Percentiles rank a stretch among this genome's conserved stretches.
phyloP scores from a whole-genome alignment of 30 jellyfish, hydroid and myxozoan species.

The Aurelia sp. region DNA sequence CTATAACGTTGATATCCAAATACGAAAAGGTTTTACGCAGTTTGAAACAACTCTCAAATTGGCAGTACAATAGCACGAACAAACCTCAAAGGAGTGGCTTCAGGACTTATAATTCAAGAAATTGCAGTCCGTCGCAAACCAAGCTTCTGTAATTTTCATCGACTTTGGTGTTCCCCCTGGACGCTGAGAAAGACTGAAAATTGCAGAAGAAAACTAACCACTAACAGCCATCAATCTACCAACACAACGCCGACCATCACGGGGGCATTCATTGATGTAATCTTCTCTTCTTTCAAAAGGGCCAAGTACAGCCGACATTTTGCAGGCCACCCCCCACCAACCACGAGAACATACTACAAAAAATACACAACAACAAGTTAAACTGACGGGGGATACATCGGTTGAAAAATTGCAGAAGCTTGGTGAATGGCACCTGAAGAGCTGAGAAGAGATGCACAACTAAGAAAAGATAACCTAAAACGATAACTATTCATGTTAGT shows the following conservation, averaged over 20 bases:
- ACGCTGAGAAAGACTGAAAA: conserved; percentile 14
- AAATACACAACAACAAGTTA: conserved; percentile 59
- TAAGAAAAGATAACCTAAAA: background rate
- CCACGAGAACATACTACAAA: conserved; percentile 77
- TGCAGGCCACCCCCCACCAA: conserved; percentile 68
- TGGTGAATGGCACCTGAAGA: conserved; percentile 23
- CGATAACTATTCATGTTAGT: background rate
- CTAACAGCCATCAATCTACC: too few species aligned
- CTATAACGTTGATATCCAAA: too few species aligned
- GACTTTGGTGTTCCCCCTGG: background rate
- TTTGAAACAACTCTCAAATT: too few species aligned
- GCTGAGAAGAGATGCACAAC: conserved; percentile 25
- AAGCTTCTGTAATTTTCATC: conserved; percentile 62
- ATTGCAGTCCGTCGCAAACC: background rate
- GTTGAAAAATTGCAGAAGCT: conserved; percentile 66
- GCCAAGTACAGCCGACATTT: conserved; percentile 82
- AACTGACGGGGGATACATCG: conserved; percentile 33
- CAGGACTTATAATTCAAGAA: background rate
- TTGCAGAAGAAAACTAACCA: conserved; percentile 31
- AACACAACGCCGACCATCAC: too few species aligned
- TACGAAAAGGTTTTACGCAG: too few species aligned
- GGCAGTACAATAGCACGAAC: too few species aligned
- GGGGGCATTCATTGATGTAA: background rate
- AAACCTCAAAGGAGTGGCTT: too few species aligned
- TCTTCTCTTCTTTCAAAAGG: conserved; percentile 44